Evolutionary conservation across 1,140 invertebrate genomes (phyloP), one percentile per base, ranked within the genome.

Genomic region (Schlechtendalia chinensis): DNA sequence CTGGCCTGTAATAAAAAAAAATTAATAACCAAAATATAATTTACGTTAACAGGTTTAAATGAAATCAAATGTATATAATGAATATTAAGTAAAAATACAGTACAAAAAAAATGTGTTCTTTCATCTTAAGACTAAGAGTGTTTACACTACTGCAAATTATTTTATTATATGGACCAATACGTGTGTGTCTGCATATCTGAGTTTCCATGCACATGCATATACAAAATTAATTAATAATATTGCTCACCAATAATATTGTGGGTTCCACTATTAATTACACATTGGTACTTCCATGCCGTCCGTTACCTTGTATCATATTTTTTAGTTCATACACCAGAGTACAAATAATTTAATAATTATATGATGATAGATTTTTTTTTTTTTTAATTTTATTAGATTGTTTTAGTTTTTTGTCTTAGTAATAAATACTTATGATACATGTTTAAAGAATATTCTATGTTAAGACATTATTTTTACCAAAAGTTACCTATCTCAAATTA

Each of bases 81-180:
- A 39, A 29, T 29, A 54, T 12, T 50, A 50, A 50, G 5, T 50
- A 50, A 47, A 47, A 63, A 79, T 39, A 61, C 32, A 74, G 56
- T 77, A 77, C 72, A 77, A 77, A 74, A 39, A n/a, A 59, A 45
- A 77, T 79, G 75, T 79, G 39, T 79, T 79, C 75, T 45, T 79
- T 45, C 27, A 39, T 39, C 32, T 39, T 39, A 63, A 63, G 8
- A 63, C 24, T 77, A 47, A 77, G 32, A n/a, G 14, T 22, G 29
- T 75, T 19, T 45, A 50, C 22, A 79, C 39, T 50, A 8, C 12
- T 1, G 17, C 22, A 27, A 54, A 79, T 63, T n/a, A 19, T 50
- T 61, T 63, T 59, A 79, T 47, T 79, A 24, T 79, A 63, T 50
- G 58, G 75, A 79, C 39, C 75, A 79, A 72, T 27, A 61, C 27